Base-by-base conservation (phyloP, 2,113 vertebrate genomes). In the Pollimyrus isidori region DNA sequence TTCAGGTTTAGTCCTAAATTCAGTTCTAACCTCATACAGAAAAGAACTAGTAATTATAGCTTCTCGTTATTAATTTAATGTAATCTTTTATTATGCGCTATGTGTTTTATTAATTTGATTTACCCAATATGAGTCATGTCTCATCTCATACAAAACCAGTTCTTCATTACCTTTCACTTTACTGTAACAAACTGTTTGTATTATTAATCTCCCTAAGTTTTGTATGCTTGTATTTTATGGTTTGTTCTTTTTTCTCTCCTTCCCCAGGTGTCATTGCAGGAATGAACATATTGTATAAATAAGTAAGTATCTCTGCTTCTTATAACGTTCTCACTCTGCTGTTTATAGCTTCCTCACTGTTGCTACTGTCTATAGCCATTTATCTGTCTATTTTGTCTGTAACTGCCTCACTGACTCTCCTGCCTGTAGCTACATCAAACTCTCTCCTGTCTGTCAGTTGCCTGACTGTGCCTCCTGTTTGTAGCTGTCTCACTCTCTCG, bases 201-300 rank as follows among this genome's bases (percentile, higher is more conserved):
- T 42, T 13, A 4, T 69, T 69, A 11, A 10, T 65, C 62, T 46
- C 9, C 1, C 11, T 39, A 49, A 30, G 23, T n/a, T 86, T 62
- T 87, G 11, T 39, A 10, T 91, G 42, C 93, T 92, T 11, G 83
- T n/a, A 30, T 58, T 45, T 56, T 46, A 5, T 88, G 86, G 89
- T 90, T 30, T 89, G 0, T 91, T 82, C 82, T 91, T 83, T 91
- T 91, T 91, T 84, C 92, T 87, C 73, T 94, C 94, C 94, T 91
- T 94, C 80, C 73, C 15, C 95, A 99, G 98, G 97, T 99, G 96
- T 98, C 97, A 93, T 97, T 98, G 96, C 97, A 98, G 96, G 97
- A 97, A 94, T 98, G 96, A 98, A 94, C 92, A 93, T 93, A 93
- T 93, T 95, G 88, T 94, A 94, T 94, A 95, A 93, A 95, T 94